Base-by-base conservation (phyloP, 53 echinoderm and acorn worm genomes). In the Temnopleurus reevesii region DNA sequence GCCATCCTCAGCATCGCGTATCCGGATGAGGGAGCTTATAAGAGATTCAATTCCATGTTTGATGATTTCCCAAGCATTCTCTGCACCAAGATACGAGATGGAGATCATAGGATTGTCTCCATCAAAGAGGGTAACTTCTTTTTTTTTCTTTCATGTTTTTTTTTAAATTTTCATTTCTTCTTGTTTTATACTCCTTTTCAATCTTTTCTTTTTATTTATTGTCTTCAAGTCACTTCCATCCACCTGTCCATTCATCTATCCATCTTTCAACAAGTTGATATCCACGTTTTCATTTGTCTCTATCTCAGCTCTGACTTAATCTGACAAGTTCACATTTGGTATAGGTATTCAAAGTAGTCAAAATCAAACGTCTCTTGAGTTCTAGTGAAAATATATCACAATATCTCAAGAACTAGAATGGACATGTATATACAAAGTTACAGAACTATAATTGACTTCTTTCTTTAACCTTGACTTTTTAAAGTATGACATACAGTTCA, bases 1-100 rank as follows among this genome's bases (percentile, higher is more conserved):
- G 90, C 91, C 27, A 89, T 91, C 76, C 81, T 97, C 23, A 46
- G 89, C 30, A 91, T 99, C 5, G 99, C 99, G 0, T 99, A 94
- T 59, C 99, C 98, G 0, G 99, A 99, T 79, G 99, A 99, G 35
- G 99, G 99, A 8, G 99, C 99, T 0, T 93, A 84, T 49, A 99
- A 99, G 63, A 81, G 99, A 53, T 99, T 96, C 90, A 90, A 92
- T 55, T 51, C 55, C 2, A 90, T 93, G 91, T 99, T 97, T 85
- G 89, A 77, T 5, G 96, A 93, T 0, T 99, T 96, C 58, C 93
- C 91, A 2, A 91, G 83, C 5, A 92, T 99, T 36, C 96, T 92
- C 7, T 99, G 98, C 86, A 94, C 94, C 38, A 98, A 99, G 83
- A 89, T 99, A 4, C 84, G 99, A 30, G 91, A 96, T 29, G 95